These are phyloP conservation scores for Harpalus rubripes DNA, from an alignment of 2,888 invertebrate genomes.

Conservation along the genomic window DNA sequence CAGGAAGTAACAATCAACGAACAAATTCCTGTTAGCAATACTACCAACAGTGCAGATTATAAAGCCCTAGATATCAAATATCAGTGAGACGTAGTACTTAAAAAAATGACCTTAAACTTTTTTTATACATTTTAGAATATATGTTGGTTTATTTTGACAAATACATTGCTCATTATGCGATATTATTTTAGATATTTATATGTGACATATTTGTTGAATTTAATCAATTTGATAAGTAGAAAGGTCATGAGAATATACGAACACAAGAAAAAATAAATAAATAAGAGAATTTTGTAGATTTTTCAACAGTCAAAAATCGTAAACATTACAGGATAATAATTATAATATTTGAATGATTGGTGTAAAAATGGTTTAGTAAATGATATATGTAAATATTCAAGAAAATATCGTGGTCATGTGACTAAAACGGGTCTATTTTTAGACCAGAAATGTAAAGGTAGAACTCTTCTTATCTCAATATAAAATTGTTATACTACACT, in stretches of 20 bases:
- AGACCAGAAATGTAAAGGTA: slow-evolving; percentile 65
- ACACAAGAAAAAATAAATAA: background rate
- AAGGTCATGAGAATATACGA: slow-evolving; percentile 12
- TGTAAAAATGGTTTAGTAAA: slow-evolving; percentile 1
- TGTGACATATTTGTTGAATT: background rate
- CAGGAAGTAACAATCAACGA: slow-evolving; percentile 56
- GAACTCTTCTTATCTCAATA: slow-evolving; percentile 57
- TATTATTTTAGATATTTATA: background rate
- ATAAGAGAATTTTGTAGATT: background rate
- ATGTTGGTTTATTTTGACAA: no score
- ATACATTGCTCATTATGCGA: background rate
- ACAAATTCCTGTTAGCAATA: slow-evolving; percentile 37
- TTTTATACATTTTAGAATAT: no score
- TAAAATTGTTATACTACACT: slow-evolving; percentile 31
- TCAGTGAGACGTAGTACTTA: background rate
- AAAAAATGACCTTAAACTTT: no score
- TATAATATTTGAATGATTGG: slow-evolving; percentile 13
- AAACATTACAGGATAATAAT: background rate
- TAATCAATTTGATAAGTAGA: background rate
- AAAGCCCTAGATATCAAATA: background rate
- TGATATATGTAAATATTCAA: slow-evolving; percentile 64
- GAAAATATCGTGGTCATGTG: slow-evolving; percentile 65
- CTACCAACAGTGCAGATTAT: slow-evolving; percentile 24
- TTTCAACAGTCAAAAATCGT: background rate
- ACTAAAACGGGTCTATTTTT: slow-evolving; percentile 56